Evolutionary conservation across 2,113 vertebrate genomes (phyloP).

Genomic region (Anser cygnoides): DNA sequence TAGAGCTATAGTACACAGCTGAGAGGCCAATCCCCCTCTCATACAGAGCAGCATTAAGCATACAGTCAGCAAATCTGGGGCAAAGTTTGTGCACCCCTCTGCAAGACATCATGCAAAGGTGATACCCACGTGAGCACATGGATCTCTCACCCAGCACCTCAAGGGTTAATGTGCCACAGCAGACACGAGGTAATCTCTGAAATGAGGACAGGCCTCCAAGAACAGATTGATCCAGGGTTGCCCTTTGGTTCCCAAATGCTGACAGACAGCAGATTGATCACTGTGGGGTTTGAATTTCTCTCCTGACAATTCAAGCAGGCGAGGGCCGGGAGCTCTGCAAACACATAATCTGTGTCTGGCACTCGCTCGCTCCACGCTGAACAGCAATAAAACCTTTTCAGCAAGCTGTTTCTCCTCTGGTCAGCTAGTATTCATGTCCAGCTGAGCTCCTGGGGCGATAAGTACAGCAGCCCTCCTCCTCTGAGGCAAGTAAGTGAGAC

Average conservation of each 20-base stretch:
- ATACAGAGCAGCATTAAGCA: not conserved
- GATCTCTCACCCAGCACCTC: not conserved
- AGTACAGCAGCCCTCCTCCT: conserved; percentile 11
- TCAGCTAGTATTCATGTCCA: not conserved
- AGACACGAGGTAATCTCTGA: not conserved
- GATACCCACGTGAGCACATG: rapidly evolving
- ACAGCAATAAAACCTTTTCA: not conserved
- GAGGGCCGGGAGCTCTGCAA: not conserved
- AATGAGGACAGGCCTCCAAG: conserved; percentile 11
- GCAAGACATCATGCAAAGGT: not conserved
- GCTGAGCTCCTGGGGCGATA: conserved; percentile 17
- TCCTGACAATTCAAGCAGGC: not conserved
- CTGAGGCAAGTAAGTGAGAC: conserved; percentile 42
- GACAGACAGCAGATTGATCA: not conserved
- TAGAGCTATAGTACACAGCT: not conserved
- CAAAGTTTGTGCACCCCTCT: not conserved
- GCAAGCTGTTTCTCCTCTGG: not conserved
- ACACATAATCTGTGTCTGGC: not conserved
- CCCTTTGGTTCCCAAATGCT: conserved; percentile 5
- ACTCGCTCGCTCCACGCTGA: not conserved
- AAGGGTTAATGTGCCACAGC: not conserved
- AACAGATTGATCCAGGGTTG: not conserved
- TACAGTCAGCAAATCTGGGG: not conserved
- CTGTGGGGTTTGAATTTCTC: conserved; percentile 4
- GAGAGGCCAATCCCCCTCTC: not conserved